Conservation (phyloP, 2,797 vertebrate genomes). For the Acrocephalus scirpaceus region DNA sequence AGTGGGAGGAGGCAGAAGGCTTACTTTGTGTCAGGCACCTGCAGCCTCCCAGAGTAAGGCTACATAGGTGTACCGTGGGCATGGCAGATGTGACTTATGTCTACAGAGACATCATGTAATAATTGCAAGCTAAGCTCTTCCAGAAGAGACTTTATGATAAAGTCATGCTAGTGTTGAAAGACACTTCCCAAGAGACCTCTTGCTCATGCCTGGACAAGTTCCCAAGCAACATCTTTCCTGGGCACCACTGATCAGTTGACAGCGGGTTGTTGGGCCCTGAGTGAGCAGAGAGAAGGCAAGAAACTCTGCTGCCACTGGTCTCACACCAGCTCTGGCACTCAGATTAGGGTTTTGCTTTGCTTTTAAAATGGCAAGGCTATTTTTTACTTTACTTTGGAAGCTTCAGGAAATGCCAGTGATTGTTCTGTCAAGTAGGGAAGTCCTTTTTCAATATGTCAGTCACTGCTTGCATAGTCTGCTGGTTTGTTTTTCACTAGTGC, state of each 20-base stretch:
- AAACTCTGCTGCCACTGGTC: neutral
- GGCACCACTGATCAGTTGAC: neutral
- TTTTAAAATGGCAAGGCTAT: neutral
- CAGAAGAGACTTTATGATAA: neutral
- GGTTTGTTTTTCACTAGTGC: slow-evolving; percentile 33
- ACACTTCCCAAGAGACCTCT: neutral
- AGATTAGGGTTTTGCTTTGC: neutral
- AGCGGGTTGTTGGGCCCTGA: neutral
- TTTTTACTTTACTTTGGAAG: neutral
- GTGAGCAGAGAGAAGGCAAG: neutral
- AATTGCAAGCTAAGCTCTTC: neutral
- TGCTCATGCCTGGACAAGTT: neutral
- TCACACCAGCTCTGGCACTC: neutral
- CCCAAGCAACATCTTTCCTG: neutral
- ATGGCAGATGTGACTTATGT: neutral
- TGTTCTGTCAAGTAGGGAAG: slow-evolving; percentile 32
- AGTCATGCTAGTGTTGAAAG: neutral
- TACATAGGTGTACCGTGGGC: accelerated
- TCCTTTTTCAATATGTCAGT: neutral
- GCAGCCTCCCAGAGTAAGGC: neutral
- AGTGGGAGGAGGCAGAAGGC: neutral
- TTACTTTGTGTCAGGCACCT: neutral
- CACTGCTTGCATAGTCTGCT: slow-evolving; percentile 44
- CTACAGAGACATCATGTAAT: neutral
- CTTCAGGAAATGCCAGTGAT: slow-evolving; percentile 30